Evolutionary conservation across 1,140 invertebrate genomes (phyloP).

Genomic region (Drosophila repletoides): DNA sequence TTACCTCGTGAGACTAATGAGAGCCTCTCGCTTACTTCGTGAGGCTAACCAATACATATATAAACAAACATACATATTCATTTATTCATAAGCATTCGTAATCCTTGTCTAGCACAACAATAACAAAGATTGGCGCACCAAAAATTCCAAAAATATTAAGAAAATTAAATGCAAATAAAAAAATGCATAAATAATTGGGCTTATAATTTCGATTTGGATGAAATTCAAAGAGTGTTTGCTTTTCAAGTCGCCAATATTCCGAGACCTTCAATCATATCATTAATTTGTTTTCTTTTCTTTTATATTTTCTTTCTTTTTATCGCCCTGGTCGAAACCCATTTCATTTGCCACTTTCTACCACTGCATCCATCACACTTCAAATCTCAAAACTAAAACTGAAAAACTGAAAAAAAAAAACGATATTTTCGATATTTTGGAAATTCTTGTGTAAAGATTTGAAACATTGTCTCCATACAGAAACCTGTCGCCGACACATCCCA

Average conservation of each 20-base stretch:
- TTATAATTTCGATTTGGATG: constrained; percentile 39
- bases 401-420: not conserved
- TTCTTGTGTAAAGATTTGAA: constrained; percentile 77
- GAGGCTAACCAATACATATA: constrained; percentile 7
- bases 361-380: constrained; percentile 6
- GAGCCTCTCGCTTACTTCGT: no score
- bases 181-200: constrained; percentile 34
- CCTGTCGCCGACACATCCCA: constrained; percentile 82
- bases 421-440: constrained; percentile 10
- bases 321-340: constrained; percentile 7
- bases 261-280: constrained; percentile 35
- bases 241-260: constrained; percentile 60
- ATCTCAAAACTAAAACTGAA: no score
- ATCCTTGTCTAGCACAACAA: constrained; percentile 47
- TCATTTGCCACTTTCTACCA: constrained; percentile 5
- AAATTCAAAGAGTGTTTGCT: constrained; percentile 45
- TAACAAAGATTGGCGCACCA: constrained; percentile 49
- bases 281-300: constrained; percentile 50
- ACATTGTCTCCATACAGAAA: constrained; percentile 82
- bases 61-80: not conserved
- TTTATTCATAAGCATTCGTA: no score
- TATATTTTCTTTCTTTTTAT: constrained; percentile 70
- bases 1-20: not conserved
- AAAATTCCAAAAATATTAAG: constrained; percentile 46
- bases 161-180: constrained; percentile 1